Conservation (phyloP, 2,888 invertebrate species). For the Horisme vitalbata region DNA sequence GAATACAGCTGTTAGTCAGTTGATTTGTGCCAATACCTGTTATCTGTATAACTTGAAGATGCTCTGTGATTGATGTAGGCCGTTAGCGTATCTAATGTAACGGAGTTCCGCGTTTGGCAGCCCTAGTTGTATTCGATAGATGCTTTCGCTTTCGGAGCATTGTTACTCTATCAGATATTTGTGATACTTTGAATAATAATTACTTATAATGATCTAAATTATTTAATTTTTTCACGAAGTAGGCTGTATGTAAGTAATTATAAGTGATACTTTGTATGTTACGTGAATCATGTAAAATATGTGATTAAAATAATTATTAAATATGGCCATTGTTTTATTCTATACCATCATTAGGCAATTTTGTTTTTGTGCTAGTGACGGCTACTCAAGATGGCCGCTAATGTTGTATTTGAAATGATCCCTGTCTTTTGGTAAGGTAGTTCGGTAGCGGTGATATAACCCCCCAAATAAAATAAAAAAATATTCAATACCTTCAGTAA, state of each 20-base stretch:
- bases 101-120: conserved; percentile 39
- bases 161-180: conserved; percentile 78
- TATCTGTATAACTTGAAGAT: conserved; percentile 20
- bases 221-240: conserved; percentile 82
- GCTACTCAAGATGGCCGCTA: too few relatives aligned
- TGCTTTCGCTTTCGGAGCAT: conserved; percentile 75
- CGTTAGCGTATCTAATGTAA: conserved; percentile 32
- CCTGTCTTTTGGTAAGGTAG: too few relatives aligned
- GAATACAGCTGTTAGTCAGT: conserved; percentile 5
- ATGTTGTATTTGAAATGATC: too few relatives aligned
- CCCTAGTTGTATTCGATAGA: conserved; percentile 56
- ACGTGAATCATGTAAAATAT: conserved; percentile 67
- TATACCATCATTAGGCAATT: neutral
- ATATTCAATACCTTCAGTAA: too few relatives aligned
- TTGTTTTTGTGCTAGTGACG: too few relatives aligned
- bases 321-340: conserved; percentile 50
- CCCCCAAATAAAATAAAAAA: too few relatives aligned
- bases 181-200: conserved; percentile 81
- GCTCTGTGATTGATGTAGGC: conserved; percentile 48
- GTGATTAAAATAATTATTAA: conserved; percentile 66
- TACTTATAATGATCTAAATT: conserved; percentile 80
- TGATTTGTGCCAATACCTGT: conserved; percentile 44
- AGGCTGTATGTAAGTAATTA: conserved; percentile 65
- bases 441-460: too few relatives aligned
- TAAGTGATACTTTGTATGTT: conserved; percentile 70